Percentiles rank a stretch among this genome's conserved stretches.
phyloP scores from a whole-genome alignment of 2,888 invertebrate genomes.

The Argyra leucocephala region DNA sequence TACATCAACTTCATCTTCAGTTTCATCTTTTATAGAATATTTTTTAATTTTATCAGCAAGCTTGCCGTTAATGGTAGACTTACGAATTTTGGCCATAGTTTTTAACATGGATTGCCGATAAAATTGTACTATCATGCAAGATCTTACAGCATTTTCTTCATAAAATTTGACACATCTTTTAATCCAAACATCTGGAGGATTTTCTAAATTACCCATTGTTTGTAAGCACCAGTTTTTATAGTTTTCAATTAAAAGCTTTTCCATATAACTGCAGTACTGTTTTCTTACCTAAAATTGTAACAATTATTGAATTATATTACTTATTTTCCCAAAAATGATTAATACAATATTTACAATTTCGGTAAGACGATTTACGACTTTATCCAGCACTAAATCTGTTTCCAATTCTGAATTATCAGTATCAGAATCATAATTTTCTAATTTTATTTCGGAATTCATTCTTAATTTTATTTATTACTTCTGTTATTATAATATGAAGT shows the following conservation, averaged over 20 bases:
- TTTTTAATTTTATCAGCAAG: constrained; percentile 8
- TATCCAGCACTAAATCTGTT: neutral
- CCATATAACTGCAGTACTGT: constrained; percentile 34
- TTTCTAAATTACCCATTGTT: neutral
- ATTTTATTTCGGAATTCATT: too few species aligned
- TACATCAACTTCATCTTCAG: constrained; percentile 23
- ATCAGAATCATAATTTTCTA: too few species aligned
- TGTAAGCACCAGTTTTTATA: constrained; percentile 26
- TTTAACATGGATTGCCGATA: constrained; percentile 37
- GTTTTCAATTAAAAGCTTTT: constrained; percentile 33
- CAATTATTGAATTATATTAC: too few species aligned
- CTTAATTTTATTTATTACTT: too few species aligned
- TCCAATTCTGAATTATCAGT: neutral
- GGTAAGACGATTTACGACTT: neutral
- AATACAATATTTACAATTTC: neutral
- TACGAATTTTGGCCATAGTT: constrained; percentile 21
- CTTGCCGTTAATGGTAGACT: neutral
- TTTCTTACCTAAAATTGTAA: constrained; percentile 30
- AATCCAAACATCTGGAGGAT: constrained; percentile 17
- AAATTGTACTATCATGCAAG: constrained; percentile 33
- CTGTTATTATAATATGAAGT: too few species aligned
- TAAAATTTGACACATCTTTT: constrained; percentile 28
- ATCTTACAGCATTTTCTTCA: constrained; percentile 33
- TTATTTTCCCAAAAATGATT: neutral
- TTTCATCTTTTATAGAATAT: constrained; percentile 28